These are phyloP conservation scores for Drosophila hamatofila DNA, from an alignment of 2,888 invertebrate genomes.

Conservation along the genomic window DNA sequence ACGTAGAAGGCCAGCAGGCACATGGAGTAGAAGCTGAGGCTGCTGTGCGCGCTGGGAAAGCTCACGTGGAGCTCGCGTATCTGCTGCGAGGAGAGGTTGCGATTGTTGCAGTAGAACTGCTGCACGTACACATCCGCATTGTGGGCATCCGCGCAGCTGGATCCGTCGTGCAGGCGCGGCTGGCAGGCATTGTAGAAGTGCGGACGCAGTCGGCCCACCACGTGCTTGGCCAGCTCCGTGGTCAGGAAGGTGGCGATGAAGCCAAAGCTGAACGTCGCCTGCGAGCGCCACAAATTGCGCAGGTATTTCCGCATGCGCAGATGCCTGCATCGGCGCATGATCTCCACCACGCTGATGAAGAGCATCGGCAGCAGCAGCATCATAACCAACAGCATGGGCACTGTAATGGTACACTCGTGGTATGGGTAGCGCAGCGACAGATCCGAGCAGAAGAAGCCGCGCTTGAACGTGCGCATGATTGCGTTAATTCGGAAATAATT, in stretches of 20 bases:
- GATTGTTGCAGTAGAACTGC: slow-evolving; percentile 79
- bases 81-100: slow-evolving; percentile 72
- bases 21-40: slow-evolving; percentile 81
- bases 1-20: slow-evolving; percentile 79
- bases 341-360: slow-evolving; percentile 79
- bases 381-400: slow-evolving; percentile 79
- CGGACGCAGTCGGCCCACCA: slow-evolving; percentile 78
- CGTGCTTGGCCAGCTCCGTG: slow-evolving; percentile 79
- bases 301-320: slow-evolving; percentile 77
- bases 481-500: not conserved
- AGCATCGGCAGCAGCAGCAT: slow-evolving; percentile 81
- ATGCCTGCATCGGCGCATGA: slow-evolving; percentile 78
- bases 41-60: slow-evolving; percentile 82
- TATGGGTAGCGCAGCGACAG: slow-evolving; percentile 80
- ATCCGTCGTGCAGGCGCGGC: slow-evolving; percentile 76
- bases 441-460: slow-evolving; percentile 82
- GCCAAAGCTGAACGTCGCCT: slow-evolving; percentile 79
- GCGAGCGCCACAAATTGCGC: slow-evolving; percentile 72
- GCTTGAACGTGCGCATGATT: slow-evolving; percentile 78
- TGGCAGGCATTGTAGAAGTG: slow-evolving; percentile 80
- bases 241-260: slow-evolving; percentile 81
- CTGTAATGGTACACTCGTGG: slow-evolving; percentile 80
- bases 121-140: slow-evolving; percentile 75
- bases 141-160: slow-evolving; percentile 71
- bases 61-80: slow-evolving; percentile 80